Percentiles rank a stretch among this genome's conserved stretches.
Conservation (phyloP, 2,113 vertebrate genomes). For the Crotophaga sulcirostris region DNA sequence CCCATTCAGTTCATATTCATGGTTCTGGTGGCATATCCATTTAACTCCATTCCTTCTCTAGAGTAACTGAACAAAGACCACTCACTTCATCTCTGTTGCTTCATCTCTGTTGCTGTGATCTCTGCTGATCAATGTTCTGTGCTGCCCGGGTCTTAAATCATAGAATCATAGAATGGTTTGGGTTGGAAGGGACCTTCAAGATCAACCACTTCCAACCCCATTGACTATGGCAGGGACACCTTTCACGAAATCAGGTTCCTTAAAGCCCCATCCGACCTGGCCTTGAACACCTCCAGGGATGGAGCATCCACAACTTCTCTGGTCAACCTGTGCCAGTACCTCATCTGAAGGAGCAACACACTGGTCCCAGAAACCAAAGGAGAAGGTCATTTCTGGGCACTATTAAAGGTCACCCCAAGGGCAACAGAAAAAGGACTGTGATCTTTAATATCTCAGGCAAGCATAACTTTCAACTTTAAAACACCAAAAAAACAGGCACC, state of each 20-base stretch:
- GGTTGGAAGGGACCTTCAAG: too few species aligned
- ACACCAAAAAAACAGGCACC: neutral
- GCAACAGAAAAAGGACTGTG: neutral
- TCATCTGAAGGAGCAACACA: neutral
- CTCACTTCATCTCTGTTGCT: too few species aligned
- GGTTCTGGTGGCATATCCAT: neutral
- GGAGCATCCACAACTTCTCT: too few species aligned
- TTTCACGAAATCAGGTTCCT: too few species aligned
- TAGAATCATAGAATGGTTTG: neutral
- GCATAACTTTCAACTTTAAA: neutral
- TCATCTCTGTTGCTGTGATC: rapidly evolving
- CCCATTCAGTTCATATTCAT: rapidly evolving
- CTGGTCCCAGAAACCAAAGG: neutral
- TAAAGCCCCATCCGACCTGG: too few species aligned
- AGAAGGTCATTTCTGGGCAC: rapidly evolving
- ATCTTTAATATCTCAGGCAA: neutral
- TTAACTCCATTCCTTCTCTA: neutral
- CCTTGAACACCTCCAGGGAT: too few species aligned
- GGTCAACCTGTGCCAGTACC: too few species aligned
- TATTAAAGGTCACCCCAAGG: neutral
- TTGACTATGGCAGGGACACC: too few species aligned
- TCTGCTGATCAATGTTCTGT: neutral
- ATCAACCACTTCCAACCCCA: too few species aligned
- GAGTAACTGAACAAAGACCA: neutral
- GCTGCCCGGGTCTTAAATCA: neutral